Evolutionary conservation across 2,797 vertebrate genomes (phyloP).

Genomic region (Periparus ater): DNA sequence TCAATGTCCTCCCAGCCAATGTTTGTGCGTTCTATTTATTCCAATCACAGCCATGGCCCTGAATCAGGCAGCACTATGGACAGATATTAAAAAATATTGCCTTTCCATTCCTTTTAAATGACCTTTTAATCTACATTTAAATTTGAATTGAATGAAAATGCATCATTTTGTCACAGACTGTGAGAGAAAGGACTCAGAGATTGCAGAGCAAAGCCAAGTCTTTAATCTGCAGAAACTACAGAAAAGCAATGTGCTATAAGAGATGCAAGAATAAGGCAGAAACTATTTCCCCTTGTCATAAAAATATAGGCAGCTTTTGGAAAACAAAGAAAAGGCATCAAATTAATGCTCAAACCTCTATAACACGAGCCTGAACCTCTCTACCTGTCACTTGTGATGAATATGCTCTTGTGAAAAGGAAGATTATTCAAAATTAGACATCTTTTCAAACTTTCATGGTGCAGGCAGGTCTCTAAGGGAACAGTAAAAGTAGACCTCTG

Average conservation of each 20-base stretch:
- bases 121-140: constrained; percentile 75
- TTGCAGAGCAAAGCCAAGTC: constrained; percentile 3
- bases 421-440: constrained; percentile 62
- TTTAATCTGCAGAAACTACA: constrained; percentile 33
- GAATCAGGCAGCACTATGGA: constrained; percentile 48
- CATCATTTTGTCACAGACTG: constrained; percentile 58
- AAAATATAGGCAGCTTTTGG: constrained; percentile 59
- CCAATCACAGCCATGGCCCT: constrained; percentile 42
- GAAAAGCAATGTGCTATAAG: constrained; percentile 20
- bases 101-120: constrained; percentile 75
- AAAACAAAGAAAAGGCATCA: constrained; percentile 58
- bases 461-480: constrained; percentile 47
- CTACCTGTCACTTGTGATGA: constrained; percentile 60
- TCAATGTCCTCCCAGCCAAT: constrained; percentile 33
- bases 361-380: constrained; percentile 18
- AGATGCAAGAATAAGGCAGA: constrained; percentile 41
- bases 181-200: constrained; percentile 21
- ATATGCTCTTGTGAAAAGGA: constrained; percentile 50
- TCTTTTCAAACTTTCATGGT: constrained; percentile 61
- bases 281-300: constrained; percentile 50
- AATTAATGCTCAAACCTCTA: constrained; percentile 56
- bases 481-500: constrained; percentile 50
- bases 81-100: constrained; percentile 74
- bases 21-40: constrained; percentile 70
- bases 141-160: constrained; percentile 68